Evolutionary conservation across 2,113 vertebrate genomes (phyloP), one percentile per base, ranked within the genome.

Genomic region (Melanotaenia duboulayi): DNA sequence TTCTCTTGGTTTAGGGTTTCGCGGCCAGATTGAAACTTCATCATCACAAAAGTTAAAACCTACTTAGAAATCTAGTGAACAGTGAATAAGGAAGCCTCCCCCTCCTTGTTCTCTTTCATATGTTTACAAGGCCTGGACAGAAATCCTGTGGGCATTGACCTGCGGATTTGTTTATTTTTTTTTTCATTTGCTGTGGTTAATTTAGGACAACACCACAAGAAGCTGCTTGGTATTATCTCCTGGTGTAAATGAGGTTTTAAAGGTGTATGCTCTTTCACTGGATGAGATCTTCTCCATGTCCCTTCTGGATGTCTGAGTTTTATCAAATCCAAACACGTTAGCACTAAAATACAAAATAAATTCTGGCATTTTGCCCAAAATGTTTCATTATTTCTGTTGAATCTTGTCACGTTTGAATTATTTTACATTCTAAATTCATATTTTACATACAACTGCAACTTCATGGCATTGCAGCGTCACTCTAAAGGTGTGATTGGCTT

Each of bases 401-500:
- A 39, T 44, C 25, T 35, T 16, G 20, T 20, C 7, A 22, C 11
- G 10, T 37, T 86, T 83, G 49, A 32, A 35, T 12, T 46, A 20
- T 67, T 59, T 64, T 54, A 37, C 59, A 49, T 65, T 54, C 39
- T 59, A n/a, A n/a, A n/a, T n/a, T n/a, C n/a, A n/a, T n/a, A n/a
- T n/a, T n/a, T n/a, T n/a, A n/a, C n/a, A n/a, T n/a, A n/a, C 25
- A 65, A 60, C 42, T 63, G 24, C 32, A 56, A 55, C 75, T 80
- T 76, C 57, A 56, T 56, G 51, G 72, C 68, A 74, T 67, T 22
- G 39, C 54, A 54, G 64, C 44, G 25, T 84, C 72, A 65, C 75
- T 58, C 65, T 91, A 76, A 89, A 79, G 84, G 79, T 90, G 80
- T 87, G 89, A 94, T 94, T 93, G 92, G 90, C 88, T 90, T 85